Base-by-base conservation (phyloP, 2,888 invertebrate genomes). In the Protodeltote pygarga region DNA sequence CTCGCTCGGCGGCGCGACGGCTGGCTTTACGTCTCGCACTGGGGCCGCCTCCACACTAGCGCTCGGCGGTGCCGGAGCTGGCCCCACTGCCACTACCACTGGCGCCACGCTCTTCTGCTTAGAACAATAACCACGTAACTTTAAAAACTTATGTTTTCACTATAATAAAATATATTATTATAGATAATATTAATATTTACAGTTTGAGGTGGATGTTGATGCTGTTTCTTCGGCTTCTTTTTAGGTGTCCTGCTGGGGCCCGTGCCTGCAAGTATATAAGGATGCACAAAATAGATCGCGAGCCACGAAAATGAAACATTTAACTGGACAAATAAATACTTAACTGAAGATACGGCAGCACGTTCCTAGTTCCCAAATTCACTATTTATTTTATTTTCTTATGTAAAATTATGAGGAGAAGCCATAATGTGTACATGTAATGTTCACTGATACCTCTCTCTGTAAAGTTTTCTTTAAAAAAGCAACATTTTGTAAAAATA, bases 221-320 rank as follows among this genome's bases (percentile, higher is more conserved):
- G 62, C 57, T 82, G 82, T 63, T 90, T 92, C 75, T 90, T 92
- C 20, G 77, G 62, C 80, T 91, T 91, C 80, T 91, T 91, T 79
- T 91, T 91, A 9, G 87, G 84, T 28, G 87, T 87, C 71, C 88
- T 83, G 41, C 84, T 85, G 11, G 83, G 74, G 27, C 80, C 85
- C 15, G 85, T 79, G 55, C 89, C 90, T 87, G 85, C 23, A 87
- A 87, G 53, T 16, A 67, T 52, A 42, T 21, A 46, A 54, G 8
- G 11, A 49, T 39, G 42, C 55, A 51, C 35, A 48, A 49, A 39
- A 47, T 45, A 31, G 51, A 49, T 24, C 27, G 24, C 6, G 28
- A 34, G 17, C 20, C 24, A 29, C 21, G 6, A 41, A 24, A n/a
- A 11, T 6, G 19, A 35, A 28, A 50, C 35, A 40, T 42, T 49